phyloP scores from a whole-genome alignment of 2,888 invertebrate genomes.

The Leptopterna dolabrata region DNA sequence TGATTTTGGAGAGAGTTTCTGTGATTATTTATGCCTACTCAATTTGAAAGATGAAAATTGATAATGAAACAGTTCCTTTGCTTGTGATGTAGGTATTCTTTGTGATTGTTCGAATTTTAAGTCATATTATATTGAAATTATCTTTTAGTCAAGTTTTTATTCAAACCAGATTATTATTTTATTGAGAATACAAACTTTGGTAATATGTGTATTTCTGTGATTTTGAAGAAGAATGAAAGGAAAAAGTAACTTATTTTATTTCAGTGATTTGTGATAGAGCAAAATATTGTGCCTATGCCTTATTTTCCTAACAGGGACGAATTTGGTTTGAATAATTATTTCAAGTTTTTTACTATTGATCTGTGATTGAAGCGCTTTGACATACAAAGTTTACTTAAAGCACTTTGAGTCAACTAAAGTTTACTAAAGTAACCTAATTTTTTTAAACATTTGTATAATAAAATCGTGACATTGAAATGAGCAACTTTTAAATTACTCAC shows the following conservation, averaged over 20 bases:
- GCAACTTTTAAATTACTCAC: neutral
- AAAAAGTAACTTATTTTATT: neutral
- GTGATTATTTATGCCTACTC: no score
- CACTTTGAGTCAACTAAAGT: no score
- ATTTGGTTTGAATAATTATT: neutral
- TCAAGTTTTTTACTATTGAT: no score
- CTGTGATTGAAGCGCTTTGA: neutral
- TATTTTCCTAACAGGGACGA: neutral
- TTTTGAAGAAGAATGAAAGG: neutral
- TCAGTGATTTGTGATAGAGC: neutral
- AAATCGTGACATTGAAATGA: neutral
- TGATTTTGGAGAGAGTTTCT: no score
- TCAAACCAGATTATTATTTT: no score
- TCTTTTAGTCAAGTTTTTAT: no score
- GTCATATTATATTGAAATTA: no score
- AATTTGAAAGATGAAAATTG: no score
- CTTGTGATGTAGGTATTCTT: no score
- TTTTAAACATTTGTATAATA: neutral
- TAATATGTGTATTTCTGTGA: neutral
- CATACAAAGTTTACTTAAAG: no score
- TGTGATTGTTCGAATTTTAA: neutral
- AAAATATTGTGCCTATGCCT: neutral
- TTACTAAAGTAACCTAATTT: neutral
- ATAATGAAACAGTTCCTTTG: no score
- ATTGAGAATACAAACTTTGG: no score